These are phyloP conservation scores for Dendrocopos noguchii DNA, from an alignment of 2,113 vertebrate genomes.

Conservation along the genomic window DNA sequence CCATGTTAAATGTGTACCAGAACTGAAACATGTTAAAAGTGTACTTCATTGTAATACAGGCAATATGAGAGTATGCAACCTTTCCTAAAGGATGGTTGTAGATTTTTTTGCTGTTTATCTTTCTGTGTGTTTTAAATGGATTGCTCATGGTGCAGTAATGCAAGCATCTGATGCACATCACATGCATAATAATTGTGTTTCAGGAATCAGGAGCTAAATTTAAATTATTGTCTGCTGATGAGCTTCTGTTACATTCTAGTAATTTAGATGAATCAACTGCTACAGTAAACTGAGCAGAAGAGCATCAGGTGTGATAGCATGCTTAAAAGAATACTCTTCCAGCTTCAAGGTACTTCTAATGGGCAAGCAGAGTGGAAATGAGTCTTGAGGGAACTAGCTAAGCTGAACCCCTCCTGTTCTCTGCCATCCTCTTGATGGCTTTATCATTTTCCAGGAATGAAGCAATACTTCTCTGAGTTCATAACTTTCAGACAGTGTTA, in stretches of 20 bases:
- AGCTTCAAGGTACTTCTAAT: not conserved
- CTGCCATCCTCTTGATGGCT: not conserved
- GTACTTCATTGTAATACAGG: not conserved
- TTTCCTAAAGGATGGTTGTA: not conserved
- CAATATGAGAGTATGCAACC: not conserved
- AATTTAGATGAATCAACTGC: not conserved
- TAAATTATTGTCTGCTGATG: not conserved
- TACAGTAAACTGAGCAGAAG: not conserved
- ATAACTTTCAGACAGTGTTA: not conserved
- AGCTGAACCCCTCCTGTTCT: not conserved
- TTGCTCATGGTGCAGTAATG: slow-evolving; percentile 40
- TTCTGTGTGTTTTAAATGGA: slow-evolving; percentile 6
- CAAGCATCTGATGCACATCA: not conserved
- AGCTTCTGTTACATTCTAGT: not conserved
- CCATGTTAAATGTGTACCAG: not conserved
- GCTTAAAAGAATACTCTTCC: not conserved
- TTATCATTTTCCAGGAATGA: not conserved
- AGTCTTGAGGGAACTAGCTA: not conserved
- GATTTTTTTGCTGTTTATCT: not conserved
- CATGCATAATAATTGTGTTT: slow-evolving; percentile 33
- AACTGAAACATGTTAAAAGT: not conserved
- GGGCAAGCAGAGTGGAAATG: not conserved
- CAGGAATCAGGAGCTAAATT: not conserved
- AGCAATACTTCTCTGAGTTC: not conserved
- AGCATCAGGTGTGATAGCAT: not conserved